These are phyloP conservation scores for Bruchidius siliquastri DNA, from an alignment of 2,888 invertebrate species.

Conservation along the genomic window DNA sequence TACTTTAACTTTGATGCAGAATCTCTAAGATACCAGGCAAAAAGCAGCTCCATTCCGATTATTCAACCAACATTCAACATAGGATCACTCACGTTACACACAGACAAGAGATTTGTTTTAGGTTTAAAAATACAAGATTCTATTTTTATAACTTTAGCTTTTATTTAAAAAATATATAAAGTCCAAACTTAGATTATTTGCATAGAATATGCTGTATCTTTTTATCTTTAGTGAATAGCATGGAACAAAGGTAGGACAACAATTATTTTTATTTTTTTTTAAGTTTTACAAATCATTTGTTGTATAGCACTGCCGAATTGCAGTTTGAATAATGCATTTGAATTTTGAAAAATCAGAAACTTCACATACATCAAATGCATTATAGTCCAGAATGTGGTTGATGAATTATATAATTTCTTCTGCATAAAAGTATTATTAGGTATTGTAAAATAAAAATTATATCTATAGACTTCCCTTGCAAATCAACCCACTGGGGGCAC, in stretches of 20 bases:
- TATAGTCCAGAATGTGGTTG: not conserved
- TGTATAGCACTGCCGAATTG: no score
- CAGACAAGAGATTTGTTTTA: no score
- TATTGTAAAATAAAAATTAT: conserved; percentile 8
- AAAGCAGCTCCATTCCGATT: not conserved
- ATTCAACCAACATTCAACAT: not conserved
- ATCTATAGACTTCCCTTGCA: conserved; percentile 17
- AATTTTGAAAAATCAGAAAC: no score
- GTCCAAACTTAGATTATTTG: no score
- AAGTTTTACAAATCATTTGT: no score
- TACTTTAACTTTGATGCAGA: not conserved
- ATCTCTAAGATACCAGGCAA: not conserved
- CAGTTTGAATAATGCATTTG: no score
- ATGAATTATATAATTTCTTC: conserved; percentile 3
- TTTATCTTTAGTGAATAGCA: no score
- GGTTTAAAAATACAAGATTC: no score
- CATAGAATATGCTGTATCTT: no score
- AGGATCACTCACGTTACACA: not conserved
- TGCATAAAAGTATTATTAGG: conserved; percentile 10
- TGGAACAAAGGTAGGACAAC: no score
- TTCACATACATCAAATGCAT: not conserved
- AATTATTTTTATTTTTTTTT: no score
- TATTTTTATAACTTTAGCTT: no score
- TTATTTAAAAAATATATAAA: not conserved
- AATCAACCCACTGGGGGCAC: conserved; percentile 18